A percentile compares a stretch with the other conserved stretches of the same genome.
phyloP scores from a whole-genome alignment of 2,888 invertebrate genomes.

The Drosophila melanocephala region DNA sequence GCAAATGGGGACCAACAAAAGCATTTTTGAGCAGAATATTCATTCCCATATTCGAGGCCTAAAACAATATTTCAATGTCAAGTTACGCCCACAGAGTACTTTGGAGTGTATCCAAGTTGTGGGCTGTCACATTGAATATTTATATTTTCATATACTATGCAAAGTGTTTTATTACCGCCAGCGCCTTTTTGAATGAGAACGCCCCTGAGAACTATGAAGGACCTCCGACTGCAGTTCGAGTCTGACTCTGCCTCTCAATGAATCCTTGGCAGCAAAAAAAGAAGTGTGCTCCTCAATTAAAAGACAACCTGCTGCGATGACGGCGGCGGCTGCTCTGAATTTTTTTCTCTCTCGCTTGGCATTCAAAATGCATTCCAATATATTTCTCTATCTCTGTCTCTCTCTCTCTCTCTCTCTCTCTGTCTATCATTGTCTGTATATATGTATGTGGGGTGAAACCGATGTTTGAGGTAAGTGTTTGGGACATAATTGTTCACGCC shows the following conservation, averaged over 20 bases:
- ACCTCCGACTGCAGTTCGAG: neutral
- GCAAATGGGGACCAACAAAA: neutral
- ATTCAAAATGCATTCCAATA: conserved; percentile 14
- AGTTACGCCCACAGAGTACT: neutral
- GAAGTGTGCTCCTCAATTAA: conserved; percentile 65
- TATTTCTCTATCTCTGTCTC: neutral
- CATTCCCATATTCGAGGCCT: neutral
- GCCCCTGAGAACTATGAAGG: neutral
- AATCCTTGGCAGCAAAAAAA: conserved; percentile 39
- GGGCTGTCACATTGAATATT: neutral
- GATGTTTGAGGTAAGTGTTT: conserved; percentile 74
- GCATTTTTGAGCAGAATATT: neutral
- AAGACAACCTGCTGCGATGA: conserved; percentile 69
- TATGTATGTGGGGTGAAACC: conserved; percentile 44
- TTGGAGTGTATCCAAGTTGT: neutral
- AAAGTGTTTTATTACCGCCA: conserved; percentile 20
- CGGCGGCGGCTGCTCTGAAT: conserved; percentile 60
- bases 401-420: neutral
- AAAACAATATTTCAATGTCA: neutral
- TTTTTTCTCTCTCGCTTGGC: conserved; percentile 35
- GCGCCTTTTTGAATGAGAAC: neutral
- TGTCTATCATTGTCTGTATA: neutral
- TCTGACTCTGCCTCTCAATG: conserved; percentile 49
- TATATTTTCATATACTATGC: conserved; percentile 14
- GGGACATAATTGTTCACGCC: conserved; percentile 77